Evolutionary conservation across 2,888 invertebrate genomes (phyloP).

Genomic region (Hyposoter dolosus): DNA sequence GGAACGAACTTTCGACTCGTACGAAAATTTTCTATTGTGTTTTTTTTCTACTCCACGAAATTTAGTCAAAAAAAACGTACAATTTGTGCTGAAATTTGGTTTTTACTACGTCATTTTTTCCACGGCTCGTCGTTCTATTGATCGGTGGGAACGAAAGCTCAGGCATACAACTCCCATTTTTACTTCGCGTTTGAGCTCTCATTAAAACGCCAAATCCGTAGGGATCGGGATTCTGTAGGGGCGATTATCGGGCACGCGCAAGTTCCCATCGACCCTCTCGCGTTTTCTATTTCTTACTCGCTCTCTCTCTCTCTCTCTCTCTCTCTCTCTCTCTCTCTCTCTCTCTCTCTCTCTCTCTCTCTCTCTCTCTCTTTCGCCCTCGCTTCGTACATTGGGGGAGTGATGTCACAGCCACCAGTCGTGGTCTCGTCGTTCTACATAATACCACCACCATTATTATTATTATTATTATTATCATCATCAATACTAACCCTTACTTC

Average conservation of each 20-base stretch:
- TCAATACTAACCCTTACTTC: slow-evolving; percentile 5
- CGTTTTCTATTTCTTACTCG: slow-evolving; percentile 34
- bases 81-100: slow-evolving; percentile 23
- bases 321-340: slow-evolving; percentile 23
- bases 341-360: slow-evolving; percentile 24
- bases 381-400: slow-evolving; percentile 32
- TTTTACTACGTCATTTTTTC: slow-evolving; percentile 24
- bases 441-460: slow-evolving; percentile 44
- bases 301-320: slow-evolving; percentile 23
- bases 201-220: slow-evolving; percentile 75
- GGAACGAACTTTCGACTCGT: background rate
- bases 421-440: slow-evolving; percentile 63
- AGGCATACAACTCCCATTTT: slow-evolving; percentile 51
- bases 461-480: slow-evolving; percentile 50
- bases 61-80: slow-evolving; percentile 17
- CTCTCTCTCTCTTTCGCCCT: slow-evolving; percentile 27
- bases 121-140: slow-evolving; percentile 59
- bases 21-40: background rate
- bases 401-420: slow-evolving; percentile 67
- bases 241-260: slow-evolving; percentile 69
- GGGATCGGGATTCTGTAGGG: slow-evolving; percentile 70
- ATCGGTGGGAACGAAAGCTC: slow-evolving; percentile 59
- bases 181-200: slow-evolving; percentile 63
- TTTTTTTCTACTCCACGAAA: background rate
- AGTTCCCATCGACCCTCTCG: slow-evolving; percentile 65